phyloP scores from a whole-genome alignment of 2,113 vertebrate species.

The Ochotona curzoniae region DNA sequence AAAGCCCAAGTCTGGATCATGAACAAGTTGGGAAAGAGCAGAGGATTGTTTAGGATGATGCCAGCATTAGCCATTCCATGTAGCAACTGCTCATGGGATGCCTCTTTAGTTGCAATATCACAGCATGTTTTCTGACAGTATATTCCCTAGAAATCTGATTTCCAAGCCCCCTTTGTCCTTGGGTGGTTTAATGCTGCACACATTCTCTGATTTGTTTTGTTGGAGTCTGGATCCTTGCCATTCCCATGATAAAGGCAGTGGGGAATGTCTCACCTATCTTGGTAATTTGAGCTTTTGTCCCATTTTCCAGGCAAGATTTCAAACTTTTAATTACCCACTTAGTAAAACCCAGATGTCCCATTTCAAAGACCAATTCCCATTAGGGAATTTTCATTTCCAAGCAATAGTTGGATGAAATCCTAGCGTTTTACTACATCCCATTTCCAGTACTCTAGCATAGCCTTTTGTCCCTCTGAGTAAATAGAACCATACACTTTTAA shows the following conservation, averaged over 20 bases:
- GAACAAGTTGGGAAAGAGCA: not conserved
- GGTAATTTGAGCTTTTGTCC: constrained; percentile 79
- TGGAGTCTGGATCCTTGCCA: constrained; percentile 53
- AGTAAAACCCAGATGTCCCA: constrained; percentile 79
- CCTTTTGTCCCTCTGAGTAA: constrained; percentile 68
- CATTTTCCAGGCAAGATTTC: constrained; percentile 82
- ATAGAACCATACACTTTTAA: constrained; percentile 75
- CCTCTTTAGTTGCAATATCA: constrained; percentile 14
- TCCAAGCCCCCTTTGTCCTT: constrained; percentile 57
- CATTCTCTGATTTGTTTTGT: constrained; percentile 51
- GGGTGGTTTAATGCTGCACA: constrained; percentile 18
- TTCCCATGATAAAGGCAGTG: constrained; percentile 70
- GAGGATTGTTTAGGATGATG: not conserved
- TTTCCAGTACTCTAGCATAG: constrained; percentile 79
- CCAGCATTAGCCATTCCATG: not conserved
- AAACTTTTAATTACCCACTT: constrained; percentile 73
- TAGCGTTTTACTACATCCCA: constrained; percentile 78
- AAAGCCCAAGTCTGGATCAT: not conserved
- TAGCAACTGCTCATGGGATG: not conserved
- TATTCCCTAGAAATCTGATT: constrained; percentile 55
- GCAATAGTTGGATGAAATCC: constrained; percentile 73
- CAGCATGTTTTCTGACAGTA: constrained; percentile 56
- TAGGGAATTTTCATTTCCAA: constrained; percentile 79
- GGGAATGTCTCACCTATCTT: constrained; percentile 73
- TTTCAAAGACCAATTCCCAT: constrained; percentile 77